A percentile compares a stretch with the other conserved stretches of the same genome.
These are phyloP conservation scores for Actinia equina DNA, from an alignment of 64 coral and sea anemone species.

Conservation along the genomic window DNA sequence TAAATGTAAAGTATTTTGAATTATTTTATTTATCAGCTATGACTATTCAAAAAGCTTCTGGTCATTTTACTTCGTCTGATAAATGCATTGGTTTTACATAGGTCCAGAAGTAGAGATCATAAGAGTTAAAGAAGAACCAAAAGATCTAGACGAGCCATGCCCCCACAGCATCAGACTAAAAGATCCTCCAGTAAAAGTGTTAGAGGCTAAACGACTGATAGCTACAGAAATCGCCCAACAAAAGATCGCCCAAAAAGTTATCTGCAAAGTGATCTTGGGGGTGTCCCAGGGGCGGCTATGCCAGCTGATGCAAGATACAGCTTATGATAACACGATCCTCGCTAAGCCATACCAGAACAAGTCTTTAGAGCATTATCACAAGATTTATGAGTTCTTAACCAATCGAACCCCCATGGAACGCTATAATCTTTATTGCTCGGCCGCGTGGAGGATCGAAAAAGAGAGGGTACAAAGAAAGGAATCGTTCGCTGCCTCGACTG, in stretches of 20 bases:
- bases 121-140: not conserved
- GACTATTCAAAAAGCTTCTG: too few species aligned
- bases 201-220: slow-evolving; percentile 22
- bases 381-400: slow-evolving; percentile 39
- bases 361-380: slow-evolving; percentile 35
- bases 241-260: slow-evolving; percentile 38
- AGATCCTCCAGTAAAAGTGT: not conserved
- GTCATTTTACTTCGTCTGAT: too few species aligned
- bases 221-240: slow-evolving; percentile 24
- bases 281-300: slow-evolving; percentile 31
- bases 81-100: not conserved
- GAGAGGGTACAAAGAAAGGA: slow-evolving; percentile 17
- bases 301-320: slow-evolving; percentile 37
- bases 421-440: slow-evolving; percentile 35
- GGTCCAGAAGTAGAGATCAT: slow-evolving; percentile 17
- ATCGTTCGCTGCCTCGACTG: not conserved
- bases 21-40: too few species aligned
- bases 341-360: slow-evolving; percentile 30
- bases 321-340: slow-evolving; percentile 29
- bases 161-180: not conserved
- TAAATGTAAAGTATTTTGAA: too few species aligned
- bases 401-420: slow-evolving; percentile 21
- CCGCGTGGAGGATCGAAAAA: slow-evolving; percentile 22
- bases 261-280: slow-evolving; percentile 32
- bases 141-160: not conserved